A percentile compares a stretch with the other conserved stretches of the same genome.
phyloP scores from a whole-genome alignment of 2,797 vertebrate genomes.

The Masticophis lateralis region DNA sequence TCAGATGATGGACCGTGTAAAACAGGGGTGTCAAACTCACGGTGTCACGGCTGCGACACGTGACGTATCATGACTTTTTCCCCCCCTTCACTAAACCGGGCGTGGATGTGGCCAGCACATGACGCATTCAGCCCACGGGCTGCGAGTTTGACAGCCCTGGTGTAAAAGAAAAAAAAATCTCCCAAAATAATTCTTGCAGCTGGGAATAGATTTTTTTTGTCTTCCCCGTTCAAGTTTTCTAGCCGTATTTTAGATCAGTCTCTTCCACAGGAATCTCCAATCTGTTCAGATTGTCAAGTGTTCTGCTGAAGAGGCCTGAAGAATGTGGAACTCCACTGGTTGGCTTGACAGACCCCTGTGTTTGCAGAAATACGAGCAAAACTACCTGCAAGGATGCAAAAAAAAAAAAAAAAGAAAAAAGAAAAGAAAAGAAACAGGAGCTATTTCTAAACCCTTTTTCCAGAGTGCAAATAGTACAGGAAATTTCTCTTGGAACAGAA shows the following conservation, averaged over 20 bases:
- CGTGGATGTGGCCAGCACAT: no score
- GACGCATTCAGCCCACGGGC: no score
- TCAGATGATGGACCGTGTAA: neutral
- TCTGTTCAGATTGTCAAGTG: neutral
- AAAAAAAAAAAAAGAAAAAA: no score
- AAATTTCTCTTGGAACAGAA: neutral
- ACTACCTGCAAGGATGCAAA: neutral
- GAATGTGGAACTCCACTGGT: neutral
- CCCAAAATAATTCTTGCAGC: neutral
- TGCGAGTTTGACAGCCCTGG: no score
- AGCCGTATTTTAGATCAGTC: neutral
- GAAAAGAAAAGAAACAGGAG: neutral
- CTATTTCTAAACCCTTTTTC: neutral
- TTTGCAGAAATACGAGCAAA: neutral
- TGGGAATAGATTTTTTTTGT: neutral
- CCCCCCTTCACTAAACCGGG: no score
- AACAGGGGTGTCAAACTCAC: neutral
- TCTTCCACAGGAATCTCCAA: neutral
- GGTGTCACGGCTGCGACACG: no score
- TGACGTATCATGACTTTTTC: no score
- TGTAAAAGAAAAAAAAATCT: neutral
- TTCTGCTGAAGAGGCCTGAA: neutral
- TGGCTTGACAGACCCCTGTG: neutral
- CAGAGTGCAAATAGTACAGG: neutral
- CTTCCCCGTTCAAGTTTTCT: neutral